Conservation (phyloP, 1,140 invertebrate species). For the Sinonovacula constricta region DNA sequence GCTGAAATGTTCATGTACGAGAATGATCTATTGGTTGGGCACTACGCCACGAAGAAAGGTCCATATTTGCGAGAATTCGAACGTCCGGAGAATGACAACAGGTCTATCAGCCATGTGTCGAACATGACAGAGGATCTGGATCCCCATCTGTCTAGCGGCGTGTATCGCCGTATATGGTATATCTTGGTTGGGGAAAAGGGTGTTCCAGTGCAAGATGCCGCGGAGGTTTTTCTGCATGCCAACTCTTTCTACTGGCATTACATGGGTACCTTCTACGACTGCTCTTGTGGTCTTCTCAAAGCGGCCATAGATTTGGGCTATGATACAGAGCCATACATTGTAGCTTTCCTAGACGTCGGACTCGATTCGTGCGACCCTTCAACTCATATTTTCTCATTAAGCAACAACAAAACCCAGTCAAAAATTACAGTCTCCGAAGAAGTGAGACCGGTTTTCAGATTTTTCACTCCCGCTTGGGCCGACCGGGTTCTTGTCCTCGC, state of each 20-base stretch:
- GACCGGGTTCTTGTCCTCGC: constrained; percentile 13
- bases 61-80: constrained; percentile 43
- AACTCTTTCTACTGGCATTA: constrained; percentile 63
- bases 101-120: constrained; percentile 52
- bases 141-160: constrained; percentile 56
- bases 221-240: constrained; percentile 55
- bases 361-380: constrained; percentile 52
- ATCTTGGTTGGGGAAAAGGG: constrained; percentile 38
- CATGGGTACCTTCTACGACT: constrained; percentile 44
- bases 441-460: constrained; percentile 23
- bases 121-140: constrained; percentile 45
- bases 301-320: constrained; percentile 57
- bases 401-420: constrained; percentile 20
- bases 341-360: constrained; percentile 53
- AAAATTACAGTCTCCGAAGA: constrained; percentile 4
- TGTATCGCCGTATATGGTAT: constrained; percentile 57
- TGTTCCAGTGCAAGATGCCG: constrained; percentile 43
- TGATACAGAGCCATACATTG: constrained; percentile 18
- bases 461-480: constrained; percentile 40
- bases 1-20: constrained; percentile 35
- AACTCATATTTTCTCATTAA: constrained; percentile 28
- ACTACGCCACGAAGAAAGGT: constrained; percentile 41
- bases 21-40: constrained; percentile 44
- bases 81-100: constrained; percentile 46
- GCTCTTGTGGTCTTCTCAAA: constrained; percentile 58